Evolutionary conservation across 1,140 invertebrate species (phyloP).

Genomic region (Trissolcus basalis): DNA sequence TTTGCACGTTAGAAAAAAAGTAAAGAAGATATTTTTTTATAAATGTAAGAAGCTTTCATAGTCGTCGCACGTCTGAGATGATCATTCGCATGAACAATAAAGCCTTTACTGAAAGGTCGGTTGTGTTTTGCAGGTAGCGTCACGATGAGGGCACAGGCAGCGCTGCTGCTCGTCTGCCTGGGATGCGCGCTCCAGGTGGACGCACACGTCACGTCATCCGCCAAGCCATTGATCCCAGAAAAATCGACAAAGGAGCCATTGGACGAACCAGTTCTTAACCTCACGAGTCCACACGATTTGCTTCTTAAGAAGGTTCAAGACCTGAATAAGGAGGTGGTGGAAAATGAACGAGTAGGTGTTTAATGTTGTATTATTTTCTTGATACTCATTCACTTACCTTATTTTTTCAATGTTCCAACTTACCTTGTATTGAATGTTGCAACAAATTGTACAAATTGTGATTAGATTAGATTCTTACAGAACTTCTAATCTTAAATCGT

Average conservation of each 20-base stretch:
- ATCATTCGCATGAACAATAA: slow-evolving; percentile 40
- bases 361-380: no score
- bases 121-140: slow-evolving; percentile 56
- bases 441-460: no score
- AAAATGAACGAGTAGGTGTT: slow-evolving; percentile 60
- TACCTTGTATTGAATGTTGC: no score
- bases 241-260: slow-evolving; percentile 1
- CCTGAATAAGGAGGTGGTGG: slow-evolving; percentile 59
- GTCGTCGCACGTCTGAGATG: slow-evolving; percentile 34
- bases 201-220: background rate
- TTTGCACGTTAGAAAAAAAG: slow-evolving; percentile 28
- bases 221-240: background rate
- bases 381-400: no score
- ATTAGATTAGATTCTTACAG: no score
- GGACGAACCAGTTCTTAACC: slow-evolving; percentile 3
- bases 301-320: slow-evolving; percentile 65
- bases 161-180: slow-evolving; percentile 63
- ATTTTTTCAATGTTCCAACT: no score
- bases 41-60: slow-evolving; percentile 32
- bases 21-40: background rate
- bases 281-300: slow-evolving; percentile 54
- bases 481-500: no score
- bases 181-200: slow-evolving; percentile 29
- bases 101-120: slow-evolving; percentile 19
- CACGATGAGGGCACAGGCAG: slow-evolving; percentile 66